phyloP scores from a whole-genome alignment of 1,140 invertebrate genomes.

The Wiebesia pumilae region DNA sequence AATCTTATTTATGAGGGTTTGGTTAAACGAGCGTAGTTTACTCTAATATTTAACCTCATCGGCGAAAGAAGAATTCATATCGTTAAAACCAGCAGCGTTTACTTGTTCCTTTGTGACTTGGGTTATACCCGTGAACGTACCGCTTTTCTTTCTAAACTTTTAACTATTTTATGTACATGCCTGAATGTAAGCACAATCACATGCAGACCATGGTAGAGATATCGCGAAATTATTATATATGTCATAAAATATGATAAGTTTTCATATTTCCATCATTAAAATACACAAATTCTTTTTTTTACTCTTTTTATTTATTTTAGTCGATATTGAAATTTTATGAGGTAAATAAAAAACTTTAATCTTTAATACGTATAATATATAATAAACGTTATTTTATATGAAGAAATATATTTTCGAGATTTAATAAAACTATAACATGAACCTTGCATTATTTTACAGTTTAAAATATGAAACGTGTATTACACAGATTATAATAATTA shows the following conservation, averaged over 20 bases:
- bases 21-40: conserved; percentile 23
- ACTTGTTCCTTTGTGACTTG: conserved; percentile 35
- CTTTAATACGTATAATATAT: background rate
- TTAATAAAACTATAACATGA: background rate
- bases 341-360: conserved; percentile 28
- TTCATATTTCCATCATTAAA: background rate
- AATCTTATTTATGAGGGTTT: too few relatives aligned
- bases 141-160: conserved; percentile 47
- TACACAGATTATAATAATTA: too few relatives aligned
- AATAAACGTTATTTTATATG: background rate
- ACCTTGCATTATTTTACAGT: too few relatives aligned
- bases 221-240: conserved; percentile 10
- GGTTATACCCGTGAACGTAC: conserved; percentile 46
- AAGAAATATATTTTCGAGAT: background rate
- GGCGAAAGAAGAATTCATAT: too few relatives aligned
- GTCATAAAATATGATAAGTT: background rate
- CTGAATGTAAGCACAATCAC: conserved; percentile 17
- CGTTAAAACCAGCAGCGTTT: too few relatives aligned
- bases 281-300: background rate
- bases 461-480: too few relatives aligned
- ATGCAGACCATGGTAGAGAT: background rate
- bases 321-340: conserved; percentile 38
- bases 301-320: conserved; percentile 8
- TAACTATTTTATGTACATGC: conserved; percentile 27
- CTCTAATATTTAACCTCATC: conserved; percentile 70